Evolutionary conservation across 2,888 invertebrate genomes (phyloP), one percentile per base, ranked within the genome.

Genomic region (Melikaiella ostensackeni): DNA sequence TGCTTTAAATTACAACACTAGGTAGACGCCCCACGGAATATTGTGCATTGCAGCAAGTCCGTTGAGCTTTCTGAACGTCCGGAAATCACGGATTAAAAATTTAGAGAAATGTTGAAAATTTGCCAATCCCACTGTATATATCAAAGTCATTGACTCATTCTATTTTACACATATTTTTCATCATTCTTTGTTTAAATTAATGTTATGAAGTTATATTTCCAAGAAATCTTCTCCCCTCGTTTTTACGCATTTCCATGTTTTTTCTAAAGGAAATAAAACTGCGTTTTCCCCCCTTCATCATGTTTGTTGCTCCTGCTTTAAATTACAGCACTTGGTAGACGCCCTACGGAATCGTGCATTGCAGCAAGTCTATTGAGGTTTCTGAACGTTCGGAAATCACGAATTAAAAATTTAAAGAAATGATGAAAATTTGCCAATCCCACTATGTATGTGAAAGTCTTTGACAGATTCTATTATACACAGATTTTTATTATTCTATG

Each of bases 321-420:
- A 70, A 70, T 70, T 70, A 50, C 70, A 70, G 46, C 50, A 50
- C 50, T n/a, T 50, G 70, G 50, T 70, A 70, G 50, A 70, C 46
- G 30, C 70, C 70, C 50, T 30, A 70, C 30, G 33, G 50, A 50
- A 70, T 70, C 30, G 70, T 50, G 50, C 30, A 27, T 16, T 66
- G 50, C 70, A 70, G 42, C 27, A 46, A 66, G 66, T 66, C 66
- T 63, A 16, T 21, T 50, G 46, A n/a, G n/a, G n/a, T n/a, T n/a
- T n/a, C n/a, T n/a, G n/a, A n/a, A n/a, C n/a, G n/a, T n/a, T n/a
- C n/a, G n/a, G n/a, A n/a, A n/a, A n/a, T n/a, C n/a, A n/a, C n/a
- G n/a, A n/a, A n/a, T n/a, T n/a, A n/a, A n/a, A n/a, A n/a, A n/a
- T n/a, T n/a, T n/a, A n/a, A n/a, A n/a, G n/a, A n/a, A n/a, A n/a